Evolutionary conservation across 2,888 invertebrate genomes (phyloP).

Genomic region (Melanotus villosus): DNA sequence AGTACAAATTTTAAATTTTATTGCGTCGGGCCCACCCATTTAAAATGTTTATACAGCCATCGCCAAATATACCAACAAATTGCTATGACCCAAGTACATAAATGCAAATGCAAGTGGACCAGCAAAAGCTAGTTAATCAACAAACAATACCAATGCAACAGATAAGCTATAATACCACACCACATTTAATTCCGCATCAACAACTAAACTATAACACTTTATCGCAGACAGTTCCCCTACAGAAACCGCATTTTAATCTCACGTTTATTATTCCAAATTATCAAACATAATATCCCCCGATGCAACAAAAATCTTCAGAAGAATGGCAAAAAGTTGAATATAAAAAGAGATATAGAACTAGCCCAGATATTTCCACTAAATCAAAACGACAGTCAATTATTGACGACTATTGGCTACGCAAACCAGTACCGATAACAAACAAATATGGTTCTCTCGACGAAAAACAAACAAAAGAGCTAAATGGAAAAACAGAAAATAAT

Average conservation of each 20-base stretch:
- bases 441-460: background rate
- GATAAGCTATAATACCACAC: background rate
- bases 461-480: background rate
- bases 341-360: background rate
- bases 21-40: background rate
- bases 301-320: no score
- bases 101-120: background rate
- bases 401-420: conserved; percentile 12
- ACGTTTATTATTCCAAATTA: background rate
- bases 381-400: conserved; percentile 10
- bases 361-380: background rate
- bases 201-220: background rate
- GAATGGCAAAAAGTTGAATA: no score
- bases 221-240: no score
- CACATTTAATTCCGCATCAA: background rate
- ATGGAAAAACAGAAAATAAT: no score
- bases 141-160: background rate
- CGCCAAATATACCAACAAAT: background rate
- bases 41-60: background rate
- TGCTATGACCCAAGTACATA: conserved; percentile 3
- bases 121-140: background rate
- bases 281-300: background rate
- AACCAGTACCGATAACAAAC: conserved; percentile 3
- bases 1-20: background rate
- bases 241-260: background rate